A percentile compares a stretch with the other conserved stretches of the same genome.
phyloP scores from a whole-genome alignment of 2,113 vertebrate genomes.

The Puffinus mauretanicus region DNA sequence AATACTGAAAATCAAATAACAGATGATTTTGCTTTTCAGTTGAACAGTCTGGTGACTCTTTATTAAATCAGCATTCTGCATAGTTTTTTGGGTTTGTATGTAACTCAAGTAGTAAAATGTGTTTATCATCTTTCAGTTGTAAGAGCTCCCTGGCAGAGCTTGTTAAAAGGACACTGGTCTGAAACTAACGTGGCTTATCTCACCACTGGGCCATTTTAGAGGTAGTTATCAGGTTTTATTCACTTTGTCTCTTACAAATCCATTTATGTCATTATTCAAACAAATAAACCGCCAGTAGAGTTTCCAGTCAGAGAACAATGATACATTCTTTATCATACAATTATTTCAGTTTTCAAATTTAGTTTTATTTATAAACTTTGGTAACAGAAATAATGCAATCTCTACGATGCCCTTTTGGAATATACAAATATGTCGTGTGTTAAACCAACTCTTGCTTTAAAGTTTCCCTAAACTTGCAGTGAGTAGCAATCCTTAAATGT shows the following conservation, averaged over 20 bases:
- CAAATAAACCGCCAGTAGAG: not conserved
- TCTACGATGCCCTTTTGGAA: not conserved
- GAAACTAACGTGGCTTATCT: not conserved
- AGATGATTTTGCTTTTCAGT: not conserved
- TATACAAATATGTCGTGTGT: not conserved
- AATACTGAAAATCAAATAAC: not conserved
- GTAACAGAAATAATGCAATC: not conserved
- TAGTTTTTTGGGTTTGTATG: not conserved
- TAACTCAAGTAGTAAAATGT: not conserved
- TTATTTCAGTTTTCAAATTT: not conserved
- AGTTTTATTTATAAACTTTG: not conserved
- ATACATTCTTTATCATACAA: not conserved
- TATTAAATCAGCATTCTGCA: not conserved
- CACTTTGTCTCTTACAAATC: not conserved
- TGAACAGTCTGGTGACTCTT: not conserved
- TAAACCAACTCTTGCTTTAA: not conserved
- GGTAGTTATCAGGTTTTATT: slow-evolving; percentile 5
- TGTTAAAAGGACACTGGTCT: not conserved
- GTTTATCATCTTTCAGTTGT: not conserved
- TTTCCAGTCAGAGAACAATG: not conserved
- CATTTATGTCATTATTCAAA: not conserved
- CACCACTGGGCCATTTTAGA: not conserved
- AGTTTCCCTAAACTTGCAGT: not conserved
- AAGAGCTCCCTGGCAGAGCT: slow-evolving; percentile 23
- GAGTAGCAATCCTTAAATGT: not conserved